Evolutionary conservation across 2,113 vertebrate species (phyloP).

Genomic region (Periophthalmus modestus): DNA sequence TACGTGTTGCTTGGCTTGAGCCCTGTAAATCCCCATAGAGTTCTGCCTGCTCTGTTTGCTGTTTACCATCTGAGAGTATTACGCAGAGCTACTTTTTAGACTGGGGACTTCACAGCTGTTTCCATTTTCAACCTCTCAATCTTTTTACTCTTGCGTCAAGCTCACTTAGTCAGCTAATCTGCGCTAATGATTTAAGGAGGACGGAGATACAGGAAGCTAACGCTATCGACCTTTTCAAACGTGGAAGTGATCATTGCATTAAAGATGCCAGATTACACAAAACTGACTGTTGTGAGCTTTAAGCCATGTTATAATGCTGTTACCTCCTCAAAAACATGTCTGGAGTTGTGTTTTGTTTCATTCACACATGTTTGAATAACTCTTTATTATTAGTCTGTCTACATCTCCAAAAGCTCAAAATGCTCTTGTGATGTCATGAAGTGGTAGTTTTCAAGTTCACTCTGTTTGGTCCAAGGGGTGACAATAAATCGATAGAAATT

Average conservation of each 20-base stretch:
- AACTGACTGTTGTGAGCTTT: too few species aligned
- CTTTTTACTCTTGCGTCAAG: constrained; percentile 65
- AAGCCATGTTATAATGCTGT: too few species aligned
- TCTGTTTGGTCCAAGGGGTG: too few species aligned
- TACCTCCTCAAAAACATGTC: too few species aligned
- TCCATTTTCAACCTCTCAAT: constrained; percentile 56
- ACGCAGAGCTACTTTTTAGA: constrained; percentile 4
- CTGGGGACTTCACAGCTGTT: constrained; percentile 56
- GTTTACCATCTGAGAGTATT: constrained; percentile 1
- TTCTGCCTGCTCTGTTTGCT: neutral
- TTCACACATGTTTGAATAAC: too few species aligned
- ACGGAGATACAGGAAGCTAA: constrained; percentile 2
- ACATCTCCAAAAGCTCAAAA: too few species aligned
- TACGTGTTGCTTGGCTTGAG: constrained; percentile 1
- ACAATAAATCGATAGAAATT: too few species aligned
- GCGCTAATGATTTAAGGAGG: constrained; percentile 55
- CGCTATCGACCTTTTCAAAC: constrained; percentile 19
- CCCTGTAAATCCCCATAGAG: neutral
- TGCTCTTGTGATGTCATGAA: too few species aligned
- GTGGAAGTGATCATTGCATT: constrained; percentile 9
- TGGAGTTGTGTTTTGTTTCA: too few species aligned
- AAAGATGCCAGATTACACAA: neutral
- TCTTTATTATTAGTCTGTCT: too few species aligned
- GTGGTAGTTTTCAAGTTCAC: too few species aligned
- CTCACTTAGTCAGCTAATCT: constrained; percentile 66